Percentiles rank a stretch among this genome's conserved stretches.
Conservation (phyloP, 2,113 vertebrate genomes). For the Peromyscus californicus region DNA sequence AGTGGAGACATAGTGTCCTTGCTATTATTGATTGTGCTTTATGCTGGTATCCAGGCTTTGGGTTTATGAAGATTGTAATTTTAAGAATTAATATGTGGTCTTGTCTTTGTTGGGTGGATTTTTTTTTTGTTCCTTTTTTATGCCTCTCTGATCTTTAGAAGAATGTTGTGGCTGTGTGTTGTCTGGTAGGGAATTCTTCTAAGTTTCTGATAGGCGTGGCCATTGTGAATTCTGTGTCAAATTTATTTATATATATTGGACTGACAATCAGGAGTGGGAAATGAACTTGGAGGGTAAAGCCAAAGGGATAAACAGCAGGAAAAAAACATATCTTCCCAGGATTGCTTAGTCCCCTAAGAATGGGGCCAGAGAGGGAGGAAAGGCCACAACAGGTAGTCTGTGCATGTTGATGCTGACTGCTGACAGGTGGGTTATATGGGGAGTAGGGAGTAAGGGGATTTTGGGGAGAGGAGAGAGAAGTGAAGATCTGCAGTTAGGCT, state of each 20-base stretch:
- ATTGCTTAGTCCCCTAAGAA: neutral
- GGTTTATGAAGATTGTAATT: neutral
- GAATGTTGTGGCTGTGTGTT: neutral
- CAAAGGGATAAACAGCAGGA: neutral
- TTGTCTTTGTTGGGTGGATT: neutral
- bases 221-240: neutral
- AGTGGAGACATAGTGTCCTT: neutral
- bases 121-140: no score
- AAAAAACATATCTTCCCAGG: neutral
- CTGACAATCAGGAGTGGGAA: neutral
- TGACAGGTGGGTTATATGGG: no score
- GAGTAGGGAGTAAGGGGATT: fast-evolving
- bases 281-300: neutral
- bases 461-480: neutral
- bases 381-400: no score
- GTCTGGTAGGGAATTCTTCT: neutral
- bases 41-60: neutral
- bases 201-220: neutral
- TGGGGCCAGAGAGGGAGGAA: neutral
- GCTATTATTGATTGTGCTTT: neutral
- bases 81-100: neutral
- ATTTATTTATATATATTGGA: neutral
- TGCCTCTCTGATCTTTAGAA: neutral
- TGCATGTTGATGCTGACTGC: neutral
- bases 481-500: neutral